These are phyloP conservation scores for Campylomormyrus numenius DNA, from an alignment of 2,113 vertebrate species.

Conservation along the genomic window DNA sequence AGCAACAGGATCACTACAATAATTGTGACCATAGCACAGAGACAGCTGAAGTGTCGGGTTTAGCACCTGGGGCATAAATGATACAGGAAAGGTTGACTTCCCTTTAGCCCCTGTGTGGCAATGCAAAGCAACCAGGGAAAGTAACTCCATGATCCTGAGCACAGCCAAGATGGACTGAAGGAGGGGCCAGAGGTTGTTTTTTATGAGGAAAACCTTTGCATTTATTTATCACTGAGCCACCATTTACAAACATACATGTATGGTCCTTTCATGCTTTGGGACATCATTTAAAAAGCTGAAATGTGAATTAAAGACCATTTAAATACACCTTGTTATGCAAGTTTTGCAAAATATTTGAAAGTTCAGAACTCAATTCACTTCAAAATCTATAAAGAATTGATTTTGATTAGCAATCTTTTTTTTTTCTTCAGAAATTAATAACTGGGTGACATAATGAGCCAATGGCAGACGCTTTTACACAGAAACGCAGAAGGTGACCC, in stretches of 20 bases:
- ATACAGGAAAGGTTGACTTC: neutral
- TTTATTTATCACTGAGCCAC: neutral
- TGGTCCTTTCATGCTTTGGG: neutral
- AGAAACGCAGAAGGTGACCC: neutral
- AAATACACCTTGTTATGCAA: neutral
- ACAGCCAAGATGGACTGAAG: neutral
- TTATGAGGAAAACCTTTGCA: neutral
- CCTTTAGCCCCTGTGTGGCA: neutral
- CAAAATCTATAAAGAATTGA: neutral
- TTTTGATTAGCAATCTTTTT: neutral
- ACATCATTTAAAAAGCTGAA: neutral
- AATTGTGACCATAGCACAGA: neutral
- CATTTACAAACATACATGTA: neutral
- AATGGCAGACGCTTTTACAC: neutral
- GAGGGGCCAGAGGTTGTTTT: neutral
- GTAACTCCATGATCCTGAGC: neutral
- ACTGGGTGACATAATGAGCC: neutral
- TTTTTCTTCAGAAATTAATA: neutral
- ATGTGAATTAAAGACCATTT: neutral
- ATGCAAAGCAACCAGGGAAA: neutral
- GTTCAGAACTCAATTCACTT: neutral
- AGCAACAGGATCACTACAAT: neutral
- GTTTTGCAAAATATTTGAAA: neutral
- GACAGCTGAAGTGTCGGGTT: neutral
- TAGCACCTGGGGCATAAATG: neutral